Percentiles rank a stretch among this genome's conserved stretches.
phyloP scores from a whole-genome alignment of 2,113 vertebrate species.

The Oreochromis aureus region DNA sequence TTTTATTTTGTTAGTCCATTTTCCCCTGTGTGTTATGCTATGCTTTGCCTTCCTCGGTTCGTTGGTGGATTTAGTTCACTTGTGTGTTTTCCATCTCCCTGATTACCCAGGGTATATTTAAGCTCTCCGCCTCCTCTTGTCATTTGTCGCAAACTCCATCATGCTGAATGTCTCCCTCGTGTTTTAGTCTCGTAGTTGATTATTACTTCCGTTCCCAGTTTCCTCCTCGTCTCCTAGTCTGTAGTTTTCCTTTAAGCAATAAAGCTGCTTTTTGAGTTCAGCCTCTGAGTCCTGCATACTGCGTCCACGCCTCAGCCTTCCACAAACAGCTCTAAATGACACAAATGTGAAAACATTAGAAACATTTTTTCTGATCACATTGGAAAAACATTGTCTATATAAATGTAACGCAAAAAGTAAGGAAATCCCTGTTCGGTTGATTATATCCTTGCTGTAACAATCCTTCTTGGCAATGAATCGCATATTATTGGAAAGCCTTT shows the following conservation, averaged over 20 bases:
- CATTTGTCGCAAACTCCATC: neutral
- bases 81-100: neutral
- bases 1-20: neutral
- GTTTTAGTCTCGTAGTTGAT: neutral
- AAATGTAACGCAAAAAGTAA: neutral
- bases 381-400: neutral
- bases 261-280: neutral
- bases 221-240: neutral
- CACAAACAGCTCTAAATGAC: neutral
- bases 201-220: neutral
- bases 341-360: neutral
- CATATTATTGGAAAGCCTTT: no score
- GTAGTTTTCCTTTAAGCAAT: neutral
- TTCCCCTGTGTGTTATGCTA: neutral
- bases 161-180: neutral
- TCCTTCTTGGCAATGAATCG: no score
- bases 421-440: neutral
- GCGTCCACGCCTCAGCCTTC: neutral
- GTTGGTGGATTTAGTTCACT: neutral
- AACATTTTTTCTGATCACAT: neutral
- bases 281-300: neutral
- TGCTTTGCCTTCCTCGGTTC: neutral
- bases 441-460: no score
- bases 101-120: neutral
- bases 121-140: neutral